phyloP scores from a whole-genome alignment of 2,888 invertebrate genomes.

The Apantesis nais region DNA sequence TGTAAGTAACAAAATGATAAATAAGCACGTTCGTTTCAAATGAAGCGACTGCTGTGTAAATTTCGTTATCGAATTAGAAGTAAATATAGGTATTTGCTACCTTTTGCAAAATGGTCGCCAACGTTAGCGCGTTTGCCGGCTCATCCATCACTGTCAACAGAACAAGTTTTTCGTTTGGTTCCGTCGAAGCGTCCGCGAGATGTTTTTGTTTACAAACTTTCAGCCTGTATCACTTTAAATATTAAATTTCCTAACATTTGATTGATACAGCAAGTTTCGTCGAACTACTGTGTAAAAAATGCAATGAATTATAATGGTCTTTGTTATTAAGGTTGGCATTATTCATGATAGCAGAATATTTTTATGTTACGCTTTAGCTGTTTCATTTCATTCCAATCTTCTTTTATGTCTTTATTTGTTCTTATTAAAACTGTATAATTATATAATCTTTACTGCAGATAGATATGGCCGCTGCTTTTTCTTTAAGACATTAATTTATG shows the following conservation, averaged over 20 bases:
- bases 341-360: conserved; percentile 12
- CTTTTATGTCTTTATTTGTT: background rate
- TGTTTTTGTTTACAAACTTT: conserved; percentile 81
- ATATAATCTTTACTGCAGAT: background rate
- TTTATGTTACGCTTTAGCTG: conserved; percentile 3
- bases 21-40: conserved; percentile 37
- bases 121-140: conserved; percentile 63
- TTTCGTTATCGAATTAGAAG: conserved; percentile 51
- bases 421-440: background rate
- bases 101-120: conserved; percentile 64
- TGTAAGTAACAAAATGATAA: conserved; percentile 42
- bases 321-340: conserved; percentile 22
- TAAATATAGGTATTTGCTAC: conserved; percentile 58
- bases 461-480: background rate
- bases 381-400: background rate
- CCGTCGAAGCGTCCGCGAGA: conserved; percentile 66
- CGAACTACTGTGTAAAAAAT: conserved; percentile 40
- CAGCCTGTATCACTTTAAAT: conserved; percentile 72
- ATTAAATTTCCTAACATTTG: conserved; percentile 66
- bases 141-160: conserved; percentile 80
- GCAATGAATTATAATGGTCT: conserved; percentile 42
- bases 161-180: conserved; percentile 79
- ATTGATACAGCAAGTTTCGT: conserved; percentile 59
- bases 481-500: background rate
- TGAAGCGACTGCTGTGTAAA: conserved; percentile 48